Evolutionary conservation across 2,888 invertebrate species (phyloP).

Genomic region (Augiades crinisus): DNA sequence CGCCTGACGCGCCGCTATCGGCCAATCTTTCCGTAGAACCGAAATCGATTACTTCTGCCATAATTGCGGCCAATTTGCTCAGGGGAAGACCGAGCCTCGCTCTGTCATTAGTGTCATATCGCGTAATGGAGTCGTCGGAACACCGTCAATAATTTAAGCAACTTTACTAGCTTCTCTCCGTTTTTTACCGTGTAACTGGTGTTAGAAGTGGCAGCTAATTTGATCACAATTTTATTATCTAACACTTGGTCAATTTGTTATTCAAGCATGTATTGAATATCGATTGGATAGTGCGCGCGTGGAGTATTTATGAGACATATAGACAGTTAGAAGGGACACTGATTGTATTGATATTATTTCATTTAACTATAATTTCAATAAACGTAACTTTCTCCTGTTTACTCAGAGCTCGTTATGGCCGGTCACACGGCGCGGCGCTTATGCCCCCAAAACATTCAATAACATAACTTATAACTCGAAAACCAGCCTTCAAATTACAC

Average conservation of each 20-base stretch:
- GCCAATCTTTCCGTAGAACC: constrained; percentile 40
- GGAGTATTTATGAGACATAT: constrained; percentile 48
- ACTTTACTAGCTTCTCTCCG: constrained; percentile 38
- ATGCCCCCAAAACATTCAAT: constrained; percentile 70
- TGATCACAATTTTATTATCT: constrained; percentile 47
- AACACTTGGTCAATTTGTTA: constrained; percentile 40
- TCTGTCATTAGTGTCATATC: constrained; percentile 53
- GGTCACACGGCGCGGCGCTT: constrained; percentile 52
- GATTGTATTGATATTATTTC: constrained; percentile 58
- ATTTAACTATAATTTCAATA: constrained; percentile 47
- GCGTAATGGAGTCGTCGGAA: constrained; percentile 55
- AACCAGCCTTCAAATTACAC: constrained; percentile 74
- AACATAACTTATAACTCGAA: constrained; percentile 74
- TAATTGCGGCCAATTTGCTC: constrained; percentile 64
- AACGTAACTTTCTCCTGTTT: constrained; percentile 50
- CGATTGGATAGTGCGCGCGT: constrained; percentile 43
- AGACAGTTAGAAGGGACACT: constrained; percentile 48
- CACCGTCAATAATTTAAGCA: constrained; percentile 45
- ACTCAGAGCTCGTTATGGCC: constrained; percentile 51
- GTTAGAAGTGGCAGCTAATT: constrained; percentile 45
- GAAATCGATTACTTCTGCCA: constrained; percentile 47
- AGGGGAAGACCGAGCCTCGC: constrained; percentile 28
- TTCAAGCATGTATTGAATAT: constrained; percentile 47
- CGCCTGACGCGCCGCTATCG: constrained; percentile 59
- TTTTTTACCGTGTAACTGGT: constrained; percentile 42